Base-by-base conservation (phyloP, 2,113 vertebrate genomes). In the Axis porcinus region DNA sequence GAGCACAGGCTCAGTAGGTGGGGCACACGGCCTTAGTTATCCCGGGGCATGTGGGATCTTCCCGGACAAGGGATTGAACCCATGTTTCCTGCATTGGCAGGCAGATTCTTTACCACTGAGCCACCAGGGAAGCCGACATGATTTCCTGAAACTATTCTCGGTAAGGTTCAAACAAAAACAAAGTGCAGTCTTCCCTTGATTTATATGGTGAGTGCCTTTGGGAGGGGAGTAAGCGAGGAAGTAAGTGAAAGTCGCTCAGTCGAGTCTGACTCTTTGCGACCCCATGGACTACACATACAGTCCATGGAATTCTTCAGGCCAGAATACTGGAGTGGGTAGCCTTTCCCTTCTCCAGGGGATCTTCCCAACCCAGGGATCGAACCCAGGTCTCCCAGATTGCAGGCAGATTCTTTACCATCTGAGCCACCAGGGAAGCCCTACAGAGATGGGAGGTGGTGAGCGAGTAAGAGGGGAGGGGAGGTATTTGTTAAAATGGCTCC, bases 331-430 rank as follows among this genome's bases (percentile, higher is more conserved):
- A 70, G n/a, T 40, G 67, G 67, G 67, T 70, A 40, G 10, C n/a
- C 19, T 12, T 40, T 70, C n/a, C n/a, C 67, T 70, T 70, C 67
- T 40, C n/a, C 67, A 40, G 67, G n/a, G n/a, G 67, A 70, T 40
- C n/a, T 40, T 40, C 40, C 19, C 67, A 70, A 70, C 67, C n/a
- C 67, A 70, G 67, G n/a, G 19, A 40, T 40, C 1, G 0, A 70
- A 40, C n/a, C 67, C n/a, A 70, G 19, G n/a, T 40, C 67, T 40
- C n/a, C 0, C 2, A 21, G 10, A 0, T 6, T 40, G 19, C n/a
- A 40, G 36, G n/a, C 2, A 0, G n/a, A 40, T 70, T 70, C 67
- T 70, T 70, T 40, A 70, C 67, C n/a, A 23, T 40, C n/a, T 40
- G n/a, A 70, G n/a, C 67, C 19, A 74, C 10, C n/a, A 70, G n/a